A percentile compares a stretch with the other conserved stretches of the same genome.
phyloP scores from a whole-genome alignment of 2,797 vertebrate genomes.

The Takifugu rubripes region DNA sequence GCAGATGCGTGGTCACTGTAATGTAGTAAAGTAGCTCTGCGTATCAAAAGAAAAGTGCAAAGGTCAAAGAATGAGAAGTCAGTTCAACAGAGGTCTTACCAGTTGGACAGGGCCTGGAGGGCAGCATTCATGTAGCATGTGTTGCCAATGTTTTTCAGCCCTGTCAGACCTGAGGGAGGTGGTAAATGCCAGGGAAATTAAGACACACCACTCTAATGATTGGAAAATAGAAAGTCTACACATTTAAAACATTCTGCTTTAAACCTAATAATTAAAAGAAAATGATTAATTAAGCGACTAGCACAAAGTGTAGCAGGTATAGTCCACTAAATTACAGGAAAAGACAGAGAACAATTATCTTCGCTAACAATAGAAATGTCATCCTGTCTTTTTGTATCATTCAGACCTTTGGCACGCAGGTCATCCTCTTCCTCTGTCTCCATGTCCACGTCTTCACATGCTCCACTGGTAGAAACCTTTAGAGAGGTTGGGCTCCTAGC shows the following conservation, averaged over 20 bases:
- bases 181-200: conserved; percentile 20
- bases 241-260: conserved; percentile 1
- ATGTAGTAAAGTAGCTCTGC: too few species aligned
- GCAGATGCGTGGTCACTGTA: too few species aligned
- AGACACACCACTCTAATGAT: conserved; percentile 21
- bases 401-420: conserved; percentile 84
- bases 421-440: conserved; percentile 94
- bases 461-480: conserved; percentile 83
- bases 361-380: neutral
- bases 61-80: too few species aligned
- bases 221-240: conserved; percentile 3
- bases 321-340: neutral
- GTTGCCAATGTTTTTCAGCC: conserved; percentile 98
- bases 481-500: conserved; percentile 83
- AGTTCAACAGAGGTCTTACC: conserved; percentile 74
- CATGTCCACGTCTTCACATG: conserved; percentile 89
- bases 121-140: conserved; percentile 99
- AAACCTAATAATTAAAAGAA: conserved; percentile 24
- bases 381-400: neutral
- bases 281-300: neutral
- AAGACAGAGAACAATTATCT: neutral
- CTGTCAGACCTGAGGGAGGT: conserved; percentile 84
- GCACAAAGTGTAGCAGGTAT: neutral
- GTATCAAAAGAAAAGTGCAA: too few species aligned
- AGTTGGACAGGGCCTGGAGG: conserved; percentile 97